Conservation (phyloP, 1,140 invertebrate species). For the Sipha flava region DNA sequence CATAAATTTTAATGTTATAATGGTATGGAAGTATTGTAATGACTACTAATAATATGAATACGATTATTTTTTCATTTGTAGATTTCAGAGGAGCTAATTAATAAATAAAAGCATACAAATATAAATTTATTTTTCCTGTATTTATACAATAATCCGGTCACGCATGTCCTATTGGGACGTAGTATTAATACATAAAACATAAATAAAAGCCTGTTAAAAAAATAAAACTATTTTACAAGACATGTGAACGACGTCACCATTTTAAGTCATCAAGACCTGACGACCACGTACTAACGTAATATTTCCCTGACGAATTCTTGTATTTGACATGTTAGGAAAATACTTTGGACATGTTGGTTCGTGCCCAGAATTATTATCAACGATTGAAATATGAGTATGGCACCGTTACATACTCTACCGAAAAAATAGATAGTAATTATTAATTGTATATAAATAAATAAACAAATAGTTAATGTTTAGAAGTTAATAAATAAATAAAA, state of each 20-base stretch:
- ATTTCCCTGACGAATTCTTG: constrained; percentile 7
- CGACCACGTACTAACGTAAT: constrained; percentile 12
- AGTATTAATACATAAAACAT: not conserved
- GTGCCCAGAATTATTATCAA: not conserved
- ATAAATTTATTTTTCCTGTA: not conserved
- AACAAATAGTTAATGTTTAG: too few relatives aligned
- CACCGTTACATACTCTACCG: not conserved
- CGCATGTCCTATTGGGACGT: not conserved
- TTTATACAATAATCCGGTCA: constrained; percentile 14
- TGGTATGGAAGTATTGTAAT: too few relatives aligned
- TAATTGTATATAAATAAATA: too few relatives aligned
- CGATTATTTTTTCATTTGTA: too few relatives aligned
- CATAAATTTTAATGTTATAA: too few relatives aligned
- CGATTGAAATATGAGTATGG: not conserved
- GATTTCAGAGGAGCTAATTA: not conserved
- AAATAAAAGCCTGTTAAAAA: constrained; percentile 1
- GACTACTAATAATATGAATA: too few relatives aligned
- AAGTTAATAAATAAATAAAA: too few relatives aligned
- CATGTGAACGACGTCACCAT: constrained; percentile 11
- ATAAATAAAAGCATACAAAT: not conserved
- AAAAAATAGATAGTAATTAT: too few relatives aligned
- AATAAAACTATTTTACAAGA: not conserved
- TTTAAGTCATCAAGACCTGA: constrained; percentile 16
- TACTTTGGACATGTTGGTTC: not conserved
- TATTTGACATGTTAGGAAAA: constrained; percentile 6